Evolutionary conservation across 37 sponge, comb jelly and placozoan genomes (phyloP).

Genomic region (Theonella swinhoei): DNA sequence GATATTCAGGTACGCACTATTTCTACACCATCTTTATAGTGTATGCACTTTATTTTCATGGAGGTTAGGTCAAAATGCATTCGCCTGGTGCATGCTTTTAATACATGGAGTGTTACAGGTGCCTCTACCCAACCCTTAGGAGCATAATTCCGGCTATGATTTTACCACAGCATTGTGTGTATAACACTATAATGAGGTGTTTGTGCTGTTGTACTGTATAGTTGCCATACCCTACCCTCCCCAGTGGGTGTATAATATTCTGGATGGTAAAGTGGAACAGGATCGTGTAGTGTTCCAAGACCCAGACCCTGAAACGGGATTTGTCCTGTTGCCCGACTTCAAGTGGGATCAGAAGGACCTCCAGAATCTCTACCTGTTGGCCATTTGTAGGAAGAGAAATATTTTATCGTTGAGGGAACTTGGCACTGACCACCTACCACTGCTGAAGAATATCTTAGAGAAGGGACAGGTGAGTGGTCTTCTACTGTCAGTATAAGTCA

Average conservation of each 20-base stretch:
- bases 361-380: constrained; percentile 84
- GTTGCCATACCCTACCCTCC: no score
- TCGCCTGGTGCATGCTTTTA: no score
- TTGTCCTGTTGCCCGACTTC: constrained; percentile 89
- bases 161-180: no score
- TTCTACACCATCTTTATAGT: not conserved
- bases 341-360: constrained; percentile 88
- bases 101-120: no score
- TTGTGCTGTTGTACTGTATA: no score
- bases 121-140: no score
- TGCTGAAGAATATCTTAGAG: constrained; percentile 71
- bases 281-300: constrained; percentile 86
- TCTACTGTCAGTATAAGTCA: no score
- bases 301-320: constrained; percentile 77
- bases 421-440: constrained; percentile 61
- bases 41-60: not conserved
- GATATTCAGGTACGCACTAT: constrained; percentile 50
- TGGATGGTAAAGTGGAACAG: constrained; percentile 80
- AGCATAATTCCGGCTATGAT: no score
- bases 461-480: constrained; percentile 69
- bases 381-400: constrained; percentile 62
- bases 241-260: constrained; percentile 97
- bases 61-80: no score
- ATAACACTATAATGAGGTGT: no score
- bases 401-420: constrained; percentile 85